Evolutionary conservation across 2,797 vertebrate genomes (phyloP).

Genomic region (Muscicapa comitata): DNA sequence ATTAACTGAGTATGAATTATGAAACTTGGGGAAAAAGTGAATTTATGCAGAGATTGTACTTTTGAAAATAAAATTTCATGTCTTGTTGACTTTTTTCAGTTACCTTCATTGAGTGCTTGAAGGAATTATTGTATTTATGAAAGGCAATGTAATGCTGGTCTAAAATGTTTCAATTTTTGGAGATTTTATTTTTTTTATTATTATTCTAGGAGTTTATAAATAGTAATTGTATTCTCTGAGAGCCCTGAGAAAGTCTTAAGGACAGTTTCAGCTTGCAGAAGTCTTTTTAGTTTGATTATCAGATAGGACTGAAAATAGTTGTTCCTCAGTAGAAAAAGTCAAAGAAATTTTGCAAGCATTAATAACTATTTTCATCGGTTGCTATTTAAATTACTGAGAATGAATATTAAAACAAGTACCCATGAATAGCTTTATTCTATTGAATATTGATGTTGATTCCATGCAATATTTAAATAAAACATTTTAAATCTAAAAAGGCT

Average conservation of each 20-base stretch:
- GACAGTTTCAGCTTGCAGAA: neutral
- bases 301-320: neutral
- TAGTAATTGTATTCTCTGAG: neutral
- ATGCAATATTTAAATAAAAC: neutral
- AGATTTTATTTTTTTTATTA: neutral
- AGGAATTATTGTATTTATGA: neutral
- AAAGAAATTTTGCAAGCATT: neutral
- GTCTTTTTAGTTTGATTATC: neutral
- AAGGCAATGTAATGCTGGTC: neutral
- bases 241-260: neutral
- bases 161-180: neutral
- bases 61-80: neutral
- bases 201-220: neutral
- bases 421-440: neutral
- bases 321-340: neutral
- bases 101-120: neutral
- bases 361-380: neutral
- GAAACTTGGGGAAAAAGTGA: neutral
- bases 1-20: neutral
- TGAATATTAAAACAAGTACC: neutral
- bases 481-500: neutral
- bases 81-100: neutral
- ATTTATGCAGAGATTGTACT: neutral
- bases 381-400: neutral
- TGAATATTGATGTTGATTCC: neutral